Evolutionary conservation across 1,140 invertebrate species (phyloP), one percentile per base, ranked within the genome.

Genomic region (Macrocentrus cingulum): DNA sequence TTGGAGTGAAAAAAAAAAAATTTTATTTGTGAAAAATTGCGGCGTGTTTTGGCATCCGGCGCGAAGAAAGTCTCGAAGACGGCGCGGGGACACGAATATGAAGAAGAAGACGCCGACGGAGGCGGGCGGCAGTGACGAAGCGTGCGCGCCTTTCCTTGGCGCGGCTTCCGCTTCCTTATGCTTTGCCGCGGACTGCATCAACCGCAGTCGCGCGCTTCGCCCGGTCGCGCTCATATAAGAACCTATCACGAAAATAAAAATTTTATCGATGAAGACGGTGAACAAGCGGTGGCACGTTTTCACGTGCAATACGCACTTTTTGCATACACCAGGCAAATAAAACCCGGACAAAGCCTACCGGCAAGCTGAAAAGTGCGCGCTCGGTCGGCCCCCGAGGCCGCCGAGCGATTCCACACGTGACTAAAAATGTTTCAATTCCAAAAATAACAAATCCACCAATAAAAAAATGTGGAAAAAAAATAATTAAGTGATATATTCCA

Each of bases 121-220:
- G 71, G 66, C 70, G 71, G 68, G 48, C 66, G 67, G 72, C 59
- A 57, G 66, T 68, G 69, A 69, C 72, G 74, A 79, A 77, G 75
- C 75, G 75, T 76, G 75, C 76, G 76, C 75, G 76, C 66, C 72
- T 77, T 74, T 77, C 73, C 74, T 76, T 75, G 69, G 74, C 67
- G 55, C 74, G 73, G 75, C 75, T 80, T 80, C 77, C 77, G 76
- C 75, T 80, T 80, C 76, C 77, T 78, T 79, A 79, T 77, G 71
- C 74, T 72, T 70, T 71, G 71, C 68, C 73, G 68, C 72, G 71
- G 69, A 77, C 72, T 79, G 76, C 76, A 79, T 77, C 74, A 74
- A 73, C 70, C 77, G n/a, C n/a, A 77, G 77, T 79, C 76, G 76
- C 75, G 75, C 76, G 76, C 68, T 73, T 75, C 66, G 60, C 67